Evolutionary conservation across 2,113 vertebrate species (phyloP).

Genomic region (Dissostichus mawsoni): DNA sequence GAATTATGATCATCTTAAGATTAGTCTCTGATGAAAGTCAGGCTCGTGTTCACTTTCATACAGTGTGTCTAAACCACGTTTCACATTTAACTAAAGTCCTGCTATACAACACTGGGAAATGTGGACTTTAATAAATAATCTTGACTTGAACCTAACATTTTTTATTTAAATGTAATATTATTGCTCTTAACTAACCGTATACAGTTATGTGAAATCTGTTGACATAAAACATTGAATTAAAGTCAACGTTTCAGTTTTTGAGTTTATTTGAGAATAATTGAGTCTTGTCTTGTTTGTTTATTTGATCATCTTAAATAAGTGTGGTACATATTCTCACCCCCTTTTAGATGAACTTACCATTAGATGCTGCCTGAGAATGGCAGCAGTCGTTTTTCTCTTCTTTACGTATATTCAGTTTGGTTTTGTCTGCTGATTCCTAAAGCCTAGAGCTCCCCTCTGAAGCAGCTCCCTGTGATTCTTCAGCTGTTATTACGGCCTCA

Average conservation of each 20-base stretch:
- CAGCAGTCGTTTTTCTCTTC: neutral
- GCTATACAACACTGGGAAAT: too few species aligned
- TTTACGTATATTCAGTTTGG: neutral
- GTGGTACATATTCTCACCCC: neutral
- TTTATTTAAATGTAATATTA: too few species aligned
- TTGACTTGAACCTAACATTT: too few species aligned
- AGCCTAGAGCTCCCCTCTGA: constrained; percentile 2
- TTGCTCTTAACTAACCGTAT: too few species aligned
- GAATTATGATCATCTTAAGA: neutral
- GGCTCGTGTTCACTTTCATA: too few species aligned
- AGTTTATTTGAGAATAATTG: too few species aligned
- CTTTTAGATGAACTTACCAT: neutral
- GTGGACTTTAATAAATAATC: too few species aligned
- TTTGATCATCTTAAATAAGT: neutral
- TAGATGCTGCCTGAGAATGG: neutral
- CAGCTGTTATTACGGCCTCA: constrained; percentile 9
- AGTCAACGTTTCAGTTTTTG: too few species aligned
- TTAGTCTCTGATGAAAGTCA: neutral
- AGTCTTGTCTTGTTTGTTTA: neutral
- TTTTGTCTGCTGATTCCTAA: neutral
- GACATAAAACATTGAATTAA: too few species aligned
- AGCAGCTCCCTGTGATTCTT: neutral
- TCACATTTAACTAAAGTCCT: neutral
- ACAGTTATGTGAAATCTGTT: too few species aligned
- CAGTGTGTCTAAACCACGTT: neutral